Conservation (phyloP, 2,113 vertebrate species). For the Meles meles region DNA sequence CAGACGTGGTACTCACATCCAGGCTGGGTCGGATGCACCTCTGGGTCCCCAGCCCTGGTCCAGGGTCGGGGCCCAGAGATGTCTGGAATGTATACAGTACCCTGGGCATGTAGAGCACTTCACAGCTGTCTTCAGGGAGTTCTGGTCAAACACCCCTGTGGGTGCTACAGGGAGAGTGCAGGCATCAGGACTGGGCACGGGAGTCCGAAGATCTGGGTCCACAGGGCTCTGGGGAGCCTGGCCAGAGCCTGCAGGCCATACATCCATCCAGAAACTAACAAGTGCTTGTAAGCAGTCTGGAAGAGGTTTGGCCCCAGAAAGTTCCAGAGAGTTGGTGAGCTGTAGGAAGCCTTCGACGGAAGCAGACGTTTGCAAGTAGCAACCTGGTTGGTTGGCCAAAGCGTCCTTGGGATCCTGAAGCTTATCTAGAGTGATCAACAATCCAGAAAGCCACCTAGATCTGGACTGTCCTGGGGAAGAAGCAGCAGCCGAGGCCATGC, state of each 20-base stretch:
- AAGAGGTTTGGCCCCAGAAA: conserved; percentile 24
- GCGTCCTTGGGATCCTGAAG: conserved; percentile 1
- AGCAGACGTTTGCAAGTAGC: not conserved
- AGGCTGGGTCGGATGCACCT: not conserved
- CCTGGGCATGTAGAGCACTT: not conserved
- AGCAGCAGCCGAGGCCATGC: not conserved
- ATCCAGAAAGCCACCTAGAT: not conserved
- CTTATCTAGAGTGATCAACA: not conserved
- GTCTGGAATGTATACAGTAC: not conserved
- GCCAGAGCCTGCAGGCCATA: not conserved
- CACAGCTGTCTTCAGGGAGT: not conserved
- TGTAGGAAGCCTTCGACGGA: not conserved
- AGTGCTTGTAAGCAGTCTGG: not conserved
- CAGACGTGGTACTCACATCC: not conserved
- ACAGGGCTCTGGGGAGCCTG: not conserved
- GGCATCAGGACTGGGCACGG: not conserved
- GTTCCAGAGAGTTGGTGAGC: conserved; percentile 15
- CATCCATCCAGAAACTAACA: not conserved
- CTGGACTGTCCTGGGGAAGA: not conserved
- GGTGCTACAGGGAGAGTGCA: not conserved
- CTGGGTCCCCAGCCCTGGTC: not conserved
- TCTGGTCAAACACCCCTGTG: not conserved
- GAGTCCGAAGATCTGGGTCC: not conserved
- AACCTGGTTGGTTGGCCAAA: not conserved
- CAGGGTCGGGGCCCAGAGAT: not conserved